Conservation (phyloP, 2,797 vertebrate genomes). For the Brachyalestes nurse region DNA sequence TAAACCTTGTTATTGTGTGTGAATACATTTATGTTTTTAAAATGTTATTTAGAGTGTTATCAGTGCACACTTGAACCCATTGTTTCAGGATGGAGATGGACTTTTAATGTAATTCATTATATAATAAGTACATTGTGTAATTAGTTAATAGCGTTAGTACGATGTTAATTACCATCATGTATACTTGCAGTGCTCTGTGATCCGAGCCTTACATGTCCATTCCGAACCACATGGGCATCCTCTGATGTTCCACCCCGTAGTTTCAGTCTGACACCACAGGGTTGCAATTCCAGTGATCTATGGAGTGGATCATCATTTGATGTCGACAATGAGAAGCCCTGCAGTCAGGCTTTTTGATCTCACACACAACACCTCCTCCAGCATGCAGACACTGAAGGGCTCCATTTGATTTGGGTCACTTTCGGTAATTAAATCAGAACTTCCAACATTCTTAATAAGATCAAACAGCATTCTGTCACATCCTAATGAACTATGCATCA, state of each 20-base stretch:
- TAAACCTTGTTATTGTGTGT: too few relatives aligned
- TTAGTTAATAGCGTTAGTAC: too few relatives aligned
- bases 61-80: too few relatives aligned
- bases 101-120: too few relatives aligned
- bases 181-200: too few relatives aligned
- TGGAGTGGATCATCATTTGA: conserved; percentile 8
- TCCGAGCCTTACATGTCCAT: neutral
- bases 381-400: neutral
- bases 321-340: neutral
- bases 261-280: neutral
- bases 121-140: too few relatives aligned
- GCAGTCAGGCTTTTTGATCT: conserved; percentile 23
- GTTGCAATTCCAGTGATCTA: conserved; percentile 1
- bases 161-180: too few relatives aligned
- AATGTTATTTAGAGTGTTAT: too few relatives aligned
- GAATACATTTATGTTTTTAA: too few relatives aligned
- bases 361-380: neutral
- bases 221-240: neutral
- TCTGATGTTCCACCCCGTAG: neutral
- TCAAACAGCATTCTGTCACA: neutral
- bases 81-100: too few relatives aligned
- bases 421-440: conserved; percentile 18
- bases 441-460: conserved; percentile 7
- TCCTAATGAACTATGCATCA: neutral
- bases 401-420: neutral